Conservation (phyloP, 2,113 vertebrate genomes). For the Dolichallabes microphthalmus region DNA sequence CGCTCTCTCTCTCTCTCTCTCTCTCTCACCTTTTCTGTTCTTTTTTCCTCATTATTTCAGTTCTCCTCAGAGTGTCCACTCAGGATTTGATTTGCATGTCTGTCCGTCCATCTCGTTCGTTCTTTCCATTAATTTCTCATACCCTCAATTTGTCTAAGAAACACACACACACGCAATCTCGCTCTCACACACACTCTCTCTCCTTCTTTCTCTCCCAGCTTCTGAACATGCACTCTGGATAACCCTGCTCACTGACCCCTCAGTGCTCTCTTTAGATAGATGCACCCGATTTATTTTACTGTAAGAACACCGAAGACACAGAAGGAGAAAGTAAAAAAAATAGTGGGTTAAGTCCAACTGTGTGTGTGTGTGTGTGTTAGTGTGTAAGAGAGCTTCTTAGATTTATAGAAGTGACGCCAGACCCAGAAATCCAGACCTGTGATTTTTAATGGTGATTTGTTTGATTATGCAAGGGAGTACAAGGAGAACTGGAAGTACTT, state of each 20-base stretch:
- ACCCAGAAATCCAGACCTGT: slow-evolving; percentile 43
- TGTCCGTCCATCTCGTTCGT: slow-evolving; percentile 25
- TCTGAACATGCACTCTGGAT: slow-evolving; percentile 76
- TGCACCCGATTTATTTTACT: slow-evolving; percentile 74
- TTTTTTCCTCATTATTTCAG: slow-evolving; percentile 8
- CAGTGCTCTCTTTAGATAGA: slow-evolving; percentile 66
- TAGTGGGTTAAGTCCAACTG: slow-evolving; percentile 45
- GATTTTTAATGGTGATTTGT: slow-evolving; percentile 58
- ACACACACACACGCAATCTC: neutral
- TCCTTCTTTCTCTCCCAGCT: slow-evolving; percentile 64
- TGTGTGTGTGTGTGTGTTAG: slow-evolving; percentile 14
- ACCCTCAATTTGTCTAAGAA: neutral
- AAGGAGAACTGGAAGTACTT: slow-evolving; percentile 54
- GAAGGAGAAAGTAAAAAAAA: slow-evolving; percentile 44
- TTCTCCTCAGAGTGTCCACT: slow-evolving; percentile 32
- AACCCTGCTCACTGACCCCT: slow-evolving; percentile 64
- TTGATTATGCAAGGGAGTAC: slow-evolving; percentile 53
- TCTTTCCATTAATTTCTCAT: slow-evolving; percentile 32
- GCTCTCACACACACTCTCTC: slow-evolving; percentile 46
- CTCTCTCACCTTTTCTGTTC: slow-evolving; percentile 33
- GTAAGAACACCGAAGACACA: slow-evolving; percentile 44
- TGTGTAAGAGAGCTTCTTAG: slow-evolving; percentile 38
- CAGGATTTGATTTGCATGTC: slow-evolving; percentile 49
- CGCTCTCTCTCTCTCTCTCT: slow-evolving; percentile 40
- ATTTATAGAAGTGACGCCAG: slow-evolving; percentile 49